Percentiles rank a stretch among this genome's conserved stretches.
Evolutionary conservation across 2,113 vertebrate genomes (phyloP).

Genomic region (Eira barbara): DNA sequence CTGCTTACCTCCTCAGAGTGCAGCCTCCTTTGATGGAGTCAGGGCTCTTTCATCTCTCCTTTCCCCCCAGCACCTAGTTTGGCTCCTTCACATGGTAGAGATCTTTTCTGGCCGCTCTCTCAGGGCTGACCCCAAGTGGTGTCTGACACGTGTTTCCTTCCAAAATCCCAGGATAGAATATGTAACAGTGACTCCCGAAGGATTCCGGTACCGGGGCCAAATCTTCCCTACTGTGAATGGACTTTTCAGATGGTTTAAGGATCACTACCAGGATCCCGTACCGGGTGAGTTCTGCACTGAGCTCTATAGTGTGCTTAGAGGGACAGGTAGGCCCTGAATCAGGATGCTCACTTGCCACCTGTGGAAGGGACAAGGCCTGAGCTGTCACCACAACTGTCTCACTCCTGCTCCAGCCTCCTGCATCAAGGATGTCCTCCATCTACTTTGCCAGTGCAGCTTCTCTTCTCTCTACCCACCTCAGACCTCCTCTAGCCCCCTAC

Average conservation of each 20-base stretch:
- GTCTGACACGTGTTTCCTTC: slow-evolving; percentile 39
- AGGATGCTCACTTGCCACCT: background rate
- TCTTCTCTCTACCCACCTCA: background rate
- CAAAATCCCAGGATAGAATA: slow-evolving; percentile 90
- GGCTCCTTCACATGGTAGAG: background rate
- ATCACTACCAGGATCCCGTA: slow-evolving; percentile 98
- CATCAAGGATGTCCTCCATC: background rate
- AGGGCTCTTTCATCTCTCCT: slow-evolving; percentile 10
- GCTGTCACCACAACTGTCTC: background rate
- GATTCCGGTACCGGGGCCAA: slow-evolving; percentile 97
- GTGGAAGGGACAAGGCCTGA: background rate
- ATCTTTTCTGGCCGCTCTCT: slow-evolving; percentile 14
- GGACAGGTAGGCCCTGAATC: background rate
- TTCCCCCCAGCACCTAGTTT: background rate
- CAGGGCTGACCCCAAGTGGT: background rate
- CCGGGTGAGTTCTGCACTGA: slow-evolving; percentile 85
- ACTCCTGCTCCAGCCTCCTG: background rate
- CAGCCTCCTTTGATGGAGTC: background rate
- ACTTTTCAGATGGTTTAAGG: slow-evolving; percentile 98
- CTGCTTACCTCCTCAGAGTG: background rate
- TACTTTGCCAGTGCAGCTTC: background rate
- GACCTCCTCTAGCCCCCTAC: background rate
- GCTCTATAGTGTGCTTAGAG: background rate
- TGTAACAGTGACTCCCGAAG: slow-evolving; percentile 97
- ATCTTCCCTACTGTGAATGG: slow-evolving; percentile 96